These are phyloP conservation scores for Aspidapion aeneum DNA, from an alignment of 2,888 invertebrate species.

Conservation along the genomic window DNA sequence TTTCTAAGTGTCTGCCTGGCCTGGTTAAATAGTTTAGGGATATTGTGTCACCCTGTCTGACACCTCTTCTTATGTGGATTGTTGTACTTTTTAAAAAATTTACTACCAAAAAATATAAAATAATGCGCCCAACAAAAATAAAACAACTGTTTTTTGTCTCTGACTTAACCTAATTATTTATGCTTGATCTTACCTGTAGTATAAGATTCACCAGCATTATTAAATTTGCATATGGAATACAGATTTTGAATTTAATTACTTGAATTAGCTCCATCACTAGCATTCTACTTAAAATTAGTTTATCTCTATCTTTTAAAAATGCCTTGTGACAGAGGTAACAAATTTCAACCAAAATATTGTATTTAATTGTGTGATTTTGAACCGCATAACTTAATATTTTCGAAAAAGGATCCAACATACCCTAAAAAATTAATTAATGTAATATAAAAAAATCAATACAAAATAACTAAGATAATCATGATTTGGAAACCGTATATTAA, in stretches of 20 bases:
- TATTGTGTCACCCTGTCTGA: too few relatives aligned
- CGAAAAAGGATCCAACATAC: slow-evolving; percentile 90
- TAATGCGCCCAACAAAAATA: too few relatives aligned
- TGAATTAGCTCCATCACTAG: slow-evolving; percentile 93
- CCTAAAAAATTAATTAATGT: slow-evolving; percentile 49
- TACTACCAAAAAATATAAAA: too few relatives aligned
- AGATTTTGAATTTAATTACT: slow-evolving; percentile 92
- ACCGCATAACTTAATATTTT: slow-evolving; percentile 92
- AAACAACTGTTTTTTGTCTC: too few relatives aligned
- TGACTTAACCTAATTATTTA: too few relatives aligned
- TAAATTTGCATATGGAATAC: slow-evolving; percentile 92
- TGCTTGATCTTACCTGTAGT: slow-evolving; percentile 67
- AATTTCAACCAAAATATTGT: slow-evolving; percentile 78
- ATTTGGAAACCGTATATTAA: too few relatives aligned
- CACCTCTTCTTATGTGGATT: too few relatives aligned
- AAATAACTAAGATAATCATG: too few relatives aligned
- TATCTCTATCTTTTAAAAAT: slow-evolving; percentile 91
- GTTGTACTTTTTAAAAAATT: too few relatives aligned
- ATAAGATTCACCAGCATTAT: slow-evolving; percentile 85
- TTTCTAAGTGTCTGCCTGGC: too few relatives aligned
- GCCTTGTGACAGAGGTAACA: slow-evolving; percentile 88
- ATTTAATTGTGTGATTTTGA: slow-evolving; percentile 80
- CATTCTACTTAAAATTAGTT: slow-evolving; percentile 85
- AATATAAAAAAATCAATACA: not conserved
- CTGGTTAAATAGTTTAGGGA: too few relatives aligned